phyloP scores from a whole-genome alignment of 2,113 vertebrate species.

The Gymnocephalus cernua region DNA sequence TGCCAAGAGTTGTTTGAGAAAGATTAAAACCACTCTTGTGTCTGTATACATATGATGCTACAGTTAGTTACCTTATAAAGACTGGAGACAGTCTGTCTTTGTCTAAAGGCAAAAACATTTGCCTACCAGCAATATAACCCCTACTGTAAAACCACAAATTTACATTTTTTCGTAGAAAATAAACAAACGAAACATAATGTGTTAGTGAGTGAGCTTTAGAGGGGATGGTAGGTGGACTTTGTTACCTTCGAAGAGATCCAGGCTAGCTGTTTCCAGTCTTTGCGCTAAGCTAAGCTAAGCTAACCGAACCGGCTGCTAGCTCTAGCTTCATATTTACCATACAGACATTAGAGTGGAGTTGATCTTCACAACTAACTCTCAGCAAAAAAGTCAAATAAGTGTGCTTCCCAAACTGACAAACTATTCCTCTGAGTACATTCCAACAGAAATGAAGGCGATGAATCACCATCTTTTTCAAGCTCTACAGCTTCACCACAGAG shows the following conservation, averaged over 20 bases:
- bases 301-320: too few relatives aligned
- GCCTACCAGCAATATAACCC: neutral
- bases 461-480: conserved; percentile 1
- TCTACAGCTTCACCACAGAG: neutral
- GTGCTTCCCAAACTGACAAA: too few relatives aligned
- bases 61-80: neutral
- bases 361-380: too few relatives aligned
- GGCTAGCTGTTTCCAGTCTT: too few relatives aligned
- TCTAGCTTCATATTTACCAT: too few relatives aligned
- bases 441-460: neutral
- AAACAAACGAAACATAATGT: too few relatives aligned
- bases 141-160: neutral
- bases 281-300: too few relatives aligned
- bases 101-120: neutral
- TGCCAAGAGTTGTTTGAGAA: too few relatives aligned
- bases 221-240: neutral
- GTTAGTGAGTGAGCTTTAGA: neutral
- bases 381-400: too few relatives aligned
- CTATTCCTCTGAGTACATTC: neutral
- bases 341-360: too few relatives aligned
- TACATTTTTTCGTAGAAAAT: too few relatives aligned
- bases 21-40: neutral
- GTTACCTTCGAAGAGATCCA: neutral
- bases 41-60: neutral
- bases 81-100: neutral